Percentiles rank a stretch among this genome's conserved stretches.
phyloP scores from a whole-genome alignment of 2,888 invertebrate genomes.

The Sisyra terminalis region DNA sequence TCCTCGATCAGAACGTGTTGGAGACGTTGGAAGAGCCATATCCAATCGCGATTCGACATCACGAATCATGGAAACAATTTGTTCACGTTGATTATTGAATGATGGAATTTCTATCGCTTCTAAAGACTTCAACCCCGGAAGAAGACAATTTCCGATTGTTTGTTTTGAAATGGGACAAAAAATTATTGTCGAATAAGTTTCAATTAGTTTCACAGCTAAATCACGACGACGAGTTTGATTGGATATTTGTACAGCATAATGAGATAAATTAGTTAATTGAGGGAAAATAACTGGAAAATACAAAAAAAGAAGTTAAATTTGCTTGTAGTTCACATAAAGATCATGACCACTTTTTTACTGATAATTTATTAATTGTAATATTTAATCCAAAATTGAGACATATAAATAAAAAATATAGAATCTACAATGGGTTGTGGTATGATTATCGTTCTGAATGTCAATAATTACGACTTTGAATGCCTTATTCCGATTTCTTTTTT shows the following conservation, averaged over 20 bases:
- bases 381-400: too few relatives aligned
- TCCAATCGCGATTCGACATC: conserved; percentile 33
- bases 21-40: conserved; percentile 6
- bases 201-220: conserved; percentile 40
- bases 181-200: conserved; percentile 42
- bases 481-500: too few relatives aligned
- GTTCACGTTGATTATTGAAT: conserved; percentile 28
- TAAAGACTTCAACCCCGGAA: conserved; percentile 32
- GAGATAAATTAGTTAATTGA: conserved; percentile 37
- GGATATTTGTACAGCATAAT: conserved; percentile 33
- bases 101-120: conserved; percentile 1
- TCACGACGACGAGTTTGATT: conserved; percentile 37
- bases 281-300: conserved; percentile 37
- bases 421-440: too few relatives aligned
- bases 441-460: too few relatives aligned
- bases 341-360: conserved; percentile 1
- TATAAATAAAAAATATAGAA: too few relatives aligned
- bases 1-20: conserved; percentile 8
- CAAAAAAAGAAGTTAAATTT: conserved; percentile 8
- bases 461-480: too few relatives aligned
- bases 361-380: too few relatives aligned
- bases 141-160: conserved; percentile 27
- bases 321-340: background rate
- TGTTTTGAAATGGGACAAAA: conserved; percentile 33
- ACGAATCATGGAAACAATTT: conserved; percentile 31